Base-by-base conservation (phyloP, 2,113 vertebrate genomes). In the Zosterops lateralis region DNA sequence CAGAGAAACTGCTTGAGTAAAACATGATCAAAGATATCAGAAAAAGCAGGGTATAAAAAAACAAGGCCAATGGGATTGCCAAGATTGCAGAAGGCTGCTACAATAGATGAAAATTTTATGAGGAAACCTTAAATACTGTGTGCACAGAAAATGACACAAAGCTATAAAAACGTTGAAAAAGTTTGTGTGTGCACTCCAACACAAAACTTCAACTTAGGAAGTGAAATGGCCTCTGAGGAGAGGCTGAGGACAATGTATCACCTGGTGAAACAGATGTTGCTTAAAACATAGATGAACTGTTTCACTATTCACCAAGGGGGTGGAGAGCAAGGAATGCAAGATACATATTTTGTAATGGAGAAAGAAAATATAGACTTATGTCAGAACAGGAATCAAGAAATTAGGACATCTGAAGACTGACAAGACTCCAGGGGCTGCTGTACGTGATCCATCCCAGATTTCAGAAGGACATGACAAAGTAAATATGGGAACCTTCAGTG, bases 361-460 rank as follows among this genome's bases (percentile, higher is more conserved):
- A 89, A 95, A 64, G 77, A 93, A 96, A 90, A 82, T 74, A 89
- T 8, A 92, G 89, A 95, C 89, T 85, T 90, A 76, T 87, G 84
- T 83, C 72, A 78, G 92, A 92, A 70, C 47, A 92, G 73, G 17
- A 45, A 85, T 94, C 65, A 90, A 84, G 84, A 90, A 93, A 95
- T 72, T 80, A 95, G 90, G 93, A 91, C 73, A 93, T 78, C 51
- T 76, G 74, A 86, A 90, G 78, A 90, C 74, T 90, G 89, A 88
- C 88, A 93, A 79, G 92, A 68, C 77, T 86, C 67, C 48, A 48
- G 71, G 57, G 73, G 76, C 80, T 76, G 61, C 48, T 47, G 87
- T 85, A 90, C 32, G 24, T 81, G 93, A 96, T 61, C 58, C 70
- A 58, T 90, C 92, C 81, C 93, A 85, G 71, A 45, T 84, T 96